A percentile compares a stretch with the other conserved stretches of the same genome.
phyloP scores from a whole-genome alignment of 2,113 vertebrate genomes.

The Talpa occidentalis region DNA sequence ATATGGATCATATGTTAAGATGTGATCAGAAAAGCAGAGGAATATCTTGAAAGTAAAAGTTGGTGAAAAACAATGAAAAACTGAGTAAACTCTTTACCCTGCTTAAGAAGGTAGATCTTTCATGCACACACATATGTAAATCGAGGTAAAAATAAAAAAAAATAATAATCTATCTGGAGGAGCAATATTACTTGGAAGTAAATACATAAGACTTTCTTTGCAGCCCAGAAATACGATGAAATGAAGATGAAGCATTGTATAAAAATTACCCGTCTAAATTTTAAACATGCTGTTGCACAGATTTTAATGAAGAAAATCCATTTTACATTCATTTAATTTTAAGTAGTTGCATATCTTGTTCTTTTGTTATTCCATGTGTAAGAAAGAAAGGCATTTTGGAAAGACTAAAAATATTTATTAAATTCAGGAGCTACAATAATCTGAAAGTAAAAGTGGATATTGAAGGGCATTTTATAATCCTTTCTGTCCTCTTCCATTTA shows the following conservation, averaged over 20 bases:
- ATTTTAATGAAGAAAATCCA: constrained; percentile 57
- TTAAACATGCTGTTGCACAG: background rate
- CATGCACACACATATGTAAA: background rate
- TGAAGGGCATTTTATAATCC: constrained; percentile 59
- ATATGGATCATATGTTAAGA: constrained; percentile 34
- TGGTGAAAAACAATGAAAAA: constrained; percentile 8
- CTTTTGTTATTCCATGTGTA: constrained; percentile 59
- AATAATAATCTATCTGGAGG: background rate
- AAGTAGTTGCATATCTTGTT: background rate
- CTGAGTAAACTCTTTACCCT: background rate
- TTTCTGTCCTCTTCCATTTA: constrained; percentile 67
- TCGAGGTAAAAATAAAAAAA: background rate
- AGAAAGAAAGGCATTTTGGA: constrained; percentile 66
- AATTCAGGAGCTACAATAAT: constrained; percentile 71
- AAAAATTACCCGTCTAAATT: constrained; percentile 42
- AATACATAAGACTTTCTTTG: constrained; percentile 14
- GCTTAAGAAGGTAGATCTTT: background rate
- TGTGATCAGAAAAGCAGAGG: constrained; percentile 46
- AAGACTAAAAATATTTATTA: constrained; percentile 57
- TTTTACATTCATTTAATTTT: constrained; percentile 47
- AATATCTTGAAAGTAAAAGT: background rate
- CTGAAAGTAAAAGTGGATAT: constrained; percentile 54
- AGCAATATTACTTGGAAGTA: background rate
- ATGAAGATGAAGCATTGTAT: constrained; percentile 17
- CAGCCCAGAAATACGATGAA: constrained; percentile 35